These are phyloP conservation scores for Grantiella picta DNA, from an alignment of 2,113 vertebrate species.

Conservation along the genomic window DNA sequence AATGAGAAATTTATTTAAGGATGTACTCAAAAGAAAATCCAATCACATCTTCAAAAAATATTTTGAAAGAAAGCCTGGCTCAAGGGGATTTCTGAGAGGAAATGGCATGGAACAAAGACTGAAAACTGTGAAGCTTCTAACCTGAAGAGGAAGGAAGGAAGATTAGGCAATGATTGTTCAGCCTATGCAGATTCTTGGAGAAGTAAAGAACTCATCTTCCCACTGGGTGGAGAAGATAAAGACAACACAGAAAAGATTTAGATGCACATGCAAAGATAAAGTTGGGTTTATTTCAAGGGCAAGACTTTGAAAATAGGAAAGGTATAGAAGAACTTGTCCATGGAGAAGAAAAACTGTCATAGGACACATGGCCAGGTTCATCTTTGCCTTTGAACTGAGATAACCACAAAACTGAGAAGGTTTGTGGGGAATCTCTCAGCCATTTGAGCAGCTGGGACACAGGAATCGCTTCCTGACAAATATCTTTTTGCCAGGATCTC, in stretches of 20 bases:
- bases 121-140: neutral
- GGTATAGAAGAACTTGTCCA: neutral
- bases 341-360: neutral
- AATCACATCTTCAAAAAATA: neutral
- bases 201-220: neutral
- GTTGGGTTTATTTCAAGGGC: neutral
- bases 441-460: neutral
- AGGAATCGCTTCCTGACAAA: neutral
- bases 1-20: neutral
- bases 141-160: neutral
- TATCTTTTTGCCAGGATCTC: neutral
- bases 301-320: neutral
- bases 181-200: neutral
- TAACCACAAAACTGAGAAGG: neutral
- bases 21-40: neutral
- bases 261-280: neutral
- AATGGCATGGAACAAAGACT: neutral
- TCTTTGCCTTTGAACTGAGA: neutral
- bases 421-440: neutral
- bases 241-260: neutral
- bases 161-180: neutral
- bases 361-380: neutral
- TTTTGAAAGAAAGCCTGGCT: neutral
- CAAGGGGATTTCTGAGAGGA: neutral
- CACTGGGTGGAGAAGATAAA: neutral